Evolutionary conservation across 2,888 invertebrate species (phyloP), one percentile per base, ranked within the genome.

Genomic region (Cephus rjabovi): DNA sequence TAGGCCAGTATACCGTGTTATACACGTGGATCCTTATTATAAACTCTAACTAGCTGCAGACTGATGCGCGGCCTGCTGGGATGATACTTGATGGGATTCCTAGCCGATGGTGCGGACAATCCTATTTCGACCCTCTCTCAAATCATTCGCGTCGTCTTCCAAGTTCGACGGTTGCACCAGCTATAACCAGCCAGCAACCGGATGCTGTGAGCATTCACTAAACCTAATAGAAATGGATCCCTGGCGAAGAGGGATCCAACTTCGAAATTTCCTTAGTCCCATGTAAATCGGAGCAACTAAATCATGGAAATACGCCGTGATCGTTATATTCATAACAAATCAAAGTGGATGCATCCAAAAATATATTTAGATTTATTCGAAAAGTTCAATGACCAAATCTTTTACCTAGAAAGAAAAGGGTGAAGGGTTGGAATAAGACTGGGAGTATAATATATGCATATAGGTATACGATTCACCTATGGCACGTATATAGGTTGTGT

Each of bases 71-170:
- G 88, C 56, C 56, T 56, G 86, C 86, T 85, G 88, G 88, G 84
- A 89, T 88, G 90, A 90, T 90, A 90, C 90, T 91, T 91, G 91
- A 91, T 91, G 90, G 91, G 91, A 91, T 91, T 91, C 87, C 90
- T 91, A 91, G 89, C 90, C 91, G 91, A 91, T 91, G 91, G 90
- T 89, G 91, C 91, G 89, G 89, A 91, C 91, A 91, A 91, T 91
- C 91, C 91, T 90, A 90, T 91, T 91, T 90, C 86, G 86, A 88
- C 87, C 86, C 87, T 88, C 87, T 83, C 83, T 37, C 68, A 88
- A 86, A 89, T 90, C 90, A 87, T 86, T 89, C 86, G 83, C 87
- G 78, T 85, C 87, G 86, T 85, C 87, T 83, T 83, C 85, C 84
- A 84, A 81, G 82, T 82, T 85, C 86, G 86, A 85, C 84, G 81